Percentiles rank a stretch among this genome's conserved stretches.
phyloP scores from a whole-genome alignment of 2,797 vertebrate species.

The Glossophaga mutica region DNA sequence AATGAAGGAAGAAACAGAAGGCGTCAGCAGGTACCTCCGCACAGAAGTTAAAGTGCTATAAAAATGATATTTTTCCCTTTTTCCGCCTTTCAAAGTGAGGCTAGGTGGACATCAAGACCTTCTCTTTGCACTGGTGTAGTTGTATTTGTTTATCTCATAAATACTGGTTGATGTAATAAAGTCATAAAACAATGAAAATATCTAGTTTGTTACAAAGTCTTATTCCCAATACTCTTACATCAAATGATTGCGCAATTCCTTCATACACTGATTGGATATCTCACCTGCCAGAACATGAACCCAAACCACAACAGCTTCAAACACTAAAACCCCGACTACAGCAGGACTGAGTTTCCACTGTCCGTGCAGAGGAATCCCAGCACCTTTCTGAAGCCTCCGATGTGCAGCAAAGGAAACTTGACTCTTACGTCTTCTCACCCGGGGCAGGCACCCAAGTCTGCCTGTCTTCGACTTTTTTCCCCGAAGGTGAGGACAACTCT shows the following conservation, averaged over 20 bases:
- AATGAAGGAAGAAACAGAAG: slow-evolving; percentile 63
- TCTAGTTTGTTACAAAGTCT: not conserved
- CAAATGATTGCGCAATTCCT: not conserved
- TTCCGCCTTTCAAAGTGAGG: not conserved
- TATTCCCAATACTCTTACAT: not conserved
- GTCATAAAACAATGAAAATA: slow-evolving; percentile 6
- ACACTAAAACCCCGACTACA: not conserved
- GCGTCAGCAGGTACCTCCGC: slow-evolving; percentile 65
- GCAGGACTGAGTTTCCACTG: not conserved
- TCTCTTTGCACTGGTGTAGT: not conserved
- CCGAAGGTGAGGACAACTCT: not conserved
- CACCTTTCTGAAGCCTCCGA: not conserved
- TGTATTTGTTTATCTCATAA: slow-evolving; percentile 34
- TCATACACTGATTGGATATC: not conserved
- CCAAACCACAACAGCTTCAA: not conserved
- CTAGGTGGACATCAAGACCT: not conserved
- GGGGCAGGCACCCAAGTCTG: not conserved
- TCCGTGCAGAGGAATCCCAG: not conserved
- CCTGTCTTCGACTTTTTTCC: not conserved
- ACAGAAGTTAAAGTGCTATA: slow-evolving; percentile 9
- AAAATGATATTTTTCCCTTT: not conserved
- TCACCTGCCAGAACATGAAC: not conserved
- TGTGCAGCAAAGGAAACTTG: not conserved
- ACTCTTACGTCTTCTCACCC: not conserved
- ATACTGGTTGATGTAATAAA: slow-evolving; percentile 44